These are phyloP conservation scores for Drosophila nasuta DNA, from an alignment of 1,140 invertebrate species.

Conservation along the genomic window DNA sequence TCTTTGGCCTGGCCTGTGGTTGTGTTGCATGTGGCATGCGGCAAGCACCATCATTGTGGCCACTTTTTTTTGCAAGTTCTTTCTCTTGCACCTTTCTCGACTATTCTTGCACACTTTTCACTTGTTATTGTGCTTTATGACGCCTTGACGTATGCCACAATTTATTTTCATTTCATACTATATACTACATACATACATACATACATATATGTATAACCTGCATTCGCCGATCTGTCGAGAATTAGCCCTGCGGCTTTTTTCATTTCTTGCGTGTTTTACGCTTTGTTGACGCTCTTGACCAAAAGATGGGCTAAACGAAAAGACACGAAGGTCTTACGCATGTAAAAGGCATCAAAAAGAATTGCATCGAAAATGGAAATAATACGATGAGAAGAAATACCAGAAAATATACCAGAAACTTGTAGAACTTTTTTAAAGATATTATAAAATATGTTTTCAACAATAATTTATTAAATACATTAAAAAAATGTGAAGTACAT, in stretches of 20 bases:
- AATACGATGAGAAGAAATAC: no score
- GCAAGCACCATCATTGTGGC: constrained; percentile 14
- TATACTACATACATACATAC: no score
- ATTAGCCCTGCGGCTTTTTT: background rate
- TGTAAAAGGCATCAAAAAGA: background rate
- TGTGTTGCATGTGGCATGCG: constrained; percentile 4
- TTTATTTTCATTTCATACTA: constrained; percentile 62
- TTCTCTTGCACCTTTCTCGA: background rate
- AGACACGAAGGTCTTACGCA: background rate
- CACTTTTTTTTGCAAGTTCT: constrained; percentile 15
- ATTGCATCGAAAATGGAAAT: background rate
- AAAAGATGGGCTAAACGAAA: background rate
- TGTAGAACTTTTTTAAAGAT: no score
- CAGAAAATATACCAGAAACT: no score
- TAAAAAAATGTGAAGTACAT: no score
- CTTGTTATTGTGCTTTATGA: constrained; percentile 68
- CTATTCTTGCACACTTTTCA: background rate
- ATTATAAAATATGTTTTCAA: no score
- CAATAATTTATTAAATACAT: no score
- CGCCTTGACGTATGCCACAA: constrained; percentile 65
- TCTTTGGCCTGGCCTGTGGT: constrained; percentile 1
- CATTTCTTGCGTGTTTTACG: constrained; percentile 1
- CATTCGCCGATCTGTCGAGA: no score
- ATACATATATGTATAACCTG: no score
- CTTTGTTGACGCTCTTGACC: constrained; percentile 4